A percentile compares a stretch with the other conserved stretches of the same genome.
Conservation (phyloP, 2,888 invertebrate genomes). For the Acronicta psi region DNA sequence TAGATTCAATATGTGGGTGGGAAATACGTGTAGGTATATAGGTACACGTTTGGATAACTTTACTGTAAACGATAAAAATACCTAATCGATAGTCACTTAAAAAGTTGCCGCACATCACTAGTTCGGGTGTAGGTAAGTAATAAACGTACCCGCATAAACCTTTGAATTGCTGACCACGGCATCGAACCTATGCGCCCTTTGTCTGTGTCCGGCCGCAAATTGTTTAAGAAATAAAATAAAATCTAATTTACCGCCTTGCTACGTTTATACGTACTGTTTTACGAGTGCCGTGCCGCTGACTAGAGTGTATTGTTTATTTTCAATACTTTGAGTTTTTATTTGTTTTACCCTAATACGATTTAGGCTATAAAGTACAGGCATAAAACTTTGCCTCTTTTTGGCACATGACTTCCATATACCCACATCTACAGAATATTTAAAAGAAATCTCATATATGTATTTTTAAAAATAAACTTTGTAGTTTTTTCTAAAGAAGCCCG, state of each 20-base stretch:
- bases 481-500: neutral
- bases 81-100: slow-evolving; percentile 55
- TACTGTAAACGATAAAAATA: slow-evolving; percentile 6
- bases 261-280: slow-evolving; percentile 85
- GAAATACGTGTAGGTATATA: too few species aligned
- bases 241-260: slow-evolving; percentile 87
- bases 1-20: too few species aligned
- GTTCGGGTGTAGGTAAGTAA: slow-evolving; percentile 77
- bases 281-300: slow-evolving; percentile 78
- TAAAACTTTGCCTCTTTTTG: slow-evolving; percentile 61
- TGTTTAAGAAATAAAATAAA: slow-evolving; percentile 89
- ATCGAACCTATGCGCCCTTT: slow-evolving; percentile 85
- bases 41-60: too few species aligned
- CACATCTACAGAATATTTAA: slow-evolving; percentile 6
- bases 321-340: slow-evolving; percentile 77
- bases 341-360: slow-evolving; percentile 69
- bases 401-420: slow-evolving; percentile 31
- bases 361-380: slow-evolving; percentile 63
- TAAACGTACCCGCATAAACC: slow-evolving; percentile 88
- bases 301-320: slow-evolving; percentile 79
- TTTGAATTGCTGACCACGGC: slow-evolving; percentile 87
- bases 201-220: slow-evolving; percentile 85
- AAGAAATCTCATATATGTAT: neutral
- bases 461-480: slow-evolving; percentile 1
- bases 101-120: slow-evolving; percentile 59